A percentile compares a stretch with the other conserved stretches of the same genome.
Conservation (phyloP, 2,888 invertebrate species). For the Callyntrura guangdongensis region DNA sequence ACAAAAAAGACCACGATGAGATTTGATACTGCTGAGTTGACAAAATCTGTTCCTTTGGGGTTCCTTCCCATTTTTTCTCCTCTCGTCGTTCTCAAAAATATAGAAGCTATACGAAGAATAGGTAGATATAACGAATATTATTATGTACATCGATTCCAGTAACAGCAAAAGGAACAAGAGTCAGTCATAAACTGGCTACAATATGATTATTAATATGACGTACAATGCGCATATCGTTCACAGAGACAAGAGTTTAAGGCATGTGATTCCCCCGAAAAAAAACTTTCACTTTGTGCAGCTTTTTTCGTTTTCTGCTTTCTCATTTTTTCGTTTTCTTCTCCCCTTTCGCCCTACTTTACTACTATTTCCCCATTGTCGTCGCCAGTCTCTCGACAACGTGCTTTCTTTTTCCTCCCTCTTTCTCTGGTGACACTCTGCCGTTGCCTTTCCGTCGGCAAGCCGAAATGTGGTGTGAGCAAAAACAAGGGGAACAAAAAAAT, state of each 20-base stretch:
- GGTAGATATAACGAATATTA: too few species aligned
- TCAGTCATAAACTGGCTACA: too few species aligned
- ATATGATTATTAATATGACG: too few species aligned
- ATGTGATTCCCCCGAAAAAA: background rate
- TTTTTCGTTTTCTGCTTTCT: background rate
- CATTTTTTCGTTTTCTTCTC: background rate
- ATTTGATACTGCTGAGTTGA: conserved; percentile 29
- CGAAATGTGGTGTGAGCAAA: too few species aligned
- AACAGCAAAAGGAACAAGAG: too few species aligned
- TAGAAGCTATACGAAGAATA: too few species aligned
- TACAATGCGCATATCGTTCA: too few species aligned
- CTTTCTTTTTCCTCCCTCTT: background rate
- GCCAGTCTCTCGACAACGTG: background rate
- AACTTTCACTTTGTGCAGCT: background rate
- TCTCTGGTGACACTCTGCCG: background rate
- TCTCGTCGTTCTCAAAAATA: background rate
- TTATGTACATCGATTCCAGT: too few species aligned
- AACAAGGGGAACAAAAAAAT: background rate
- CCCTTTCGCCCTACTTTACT: background rate
- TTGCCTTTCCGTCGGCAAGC: background rate
- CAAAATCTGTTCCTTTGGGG: conserved; percentile 1
- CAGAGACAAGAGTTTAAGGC: too few species aligned
- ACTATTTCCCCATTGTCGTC: background rate
- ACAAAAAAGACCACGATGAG: background rate
- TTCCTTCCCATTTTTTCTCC: background rate